Evolutionary conservation across 2,113 vertebrate genomes (phyloP).

Genomic region (Orcinus orca): DNA sequence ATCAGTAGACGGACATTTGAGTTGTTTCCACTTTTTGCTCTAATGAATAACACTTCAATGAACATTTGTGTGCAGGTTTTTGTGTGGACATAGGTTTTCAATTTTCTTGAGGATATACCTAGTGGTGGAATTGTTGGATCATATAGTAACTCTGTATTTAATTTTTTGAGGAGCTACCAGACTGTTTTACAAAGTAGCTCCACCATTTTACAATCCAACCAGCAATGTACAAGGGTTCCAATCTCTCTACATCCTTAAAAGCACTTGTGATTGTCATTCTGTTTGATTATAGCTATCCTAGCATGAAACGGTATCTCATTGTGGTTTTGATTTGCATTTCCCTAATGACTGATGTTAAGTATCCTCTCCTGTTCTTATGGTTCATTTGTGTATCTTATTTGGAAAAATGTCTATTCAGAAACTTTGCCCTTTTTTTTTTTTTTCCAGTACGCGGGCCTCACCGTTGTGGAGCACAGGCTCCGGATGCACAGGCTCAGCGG

Average conservation of each 20-base stretch:
- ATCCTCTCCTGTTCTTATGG: neutral
- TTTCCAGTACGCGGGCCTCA: too few species aligned
- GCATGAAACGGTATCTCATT: neutral
- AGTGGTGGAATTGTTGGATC: neutral
- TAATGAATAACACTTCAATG: neutral
- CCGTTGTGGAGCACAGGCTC: too few species aligned
- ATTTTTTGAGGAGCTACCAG: neutral
- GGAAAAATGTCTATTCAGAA: neutral
- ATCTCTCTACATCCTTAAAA: neutral
- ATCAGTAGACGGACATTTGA: neutral
- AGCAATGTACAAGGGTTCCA: neutral
- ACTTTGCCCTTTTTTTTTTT: neutral
- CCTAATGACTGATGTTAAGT: neutral
- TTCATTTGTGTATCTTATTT: neutral
- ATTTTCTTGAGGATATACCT: neutral
- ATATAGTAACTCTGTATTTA: neutral
- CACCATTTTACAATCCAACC: neutral
- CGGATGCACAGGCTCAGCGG: too few species aligned
- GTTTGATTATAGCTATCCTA: neutral
- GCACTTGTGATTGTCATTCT: neutral
- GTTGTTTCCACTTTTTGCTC: neutral
- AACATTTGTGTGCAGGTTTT: neutral
- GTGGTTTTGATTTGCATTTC: neutral
- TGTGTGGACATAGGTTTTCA: neutral
- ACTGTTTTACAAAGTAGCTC: neutral